These are phyloP conservation scores for Danio rerio DNA, from an alignment of 2,113 vertebrate species.

Conservation along the genomic window DNA sequence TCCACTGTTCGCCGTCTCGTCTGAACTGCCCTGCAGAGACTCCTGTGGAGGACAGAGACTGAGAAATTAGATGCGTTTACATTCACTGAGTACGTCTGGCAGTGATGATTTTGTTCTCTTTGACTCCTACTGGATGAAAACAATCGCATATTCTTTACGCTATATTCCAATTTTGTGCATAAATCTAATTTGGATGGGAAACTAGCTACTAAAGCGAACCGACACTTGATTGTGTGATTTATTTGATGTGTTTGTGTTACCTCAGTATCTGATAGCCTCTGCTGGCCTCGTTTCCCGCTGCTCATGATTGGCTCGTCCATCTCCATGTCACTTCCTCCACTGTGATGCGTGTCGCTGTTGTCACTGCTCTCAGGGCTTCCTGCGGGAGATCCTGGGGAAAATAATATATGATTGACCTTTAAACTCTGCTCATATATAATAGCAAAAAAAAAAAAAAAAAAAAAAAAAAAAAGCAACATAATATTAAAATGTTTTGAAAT, in stretches of 20 bases:
- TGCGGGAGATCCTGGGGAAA: constrained; percentile 87
- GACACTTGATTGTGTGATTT: background rate
- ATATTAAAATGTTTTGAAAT: no score
- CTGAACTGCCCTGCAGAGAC: constrained; percentile 98
- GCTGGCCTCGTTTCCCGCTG: constrained; percentile 90
- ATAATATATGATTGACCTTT: background rate
- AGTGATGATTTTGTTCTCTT: no score
- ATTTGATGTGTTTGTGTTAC: constrained; percentile 65
- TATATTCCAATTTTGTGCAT: no score
- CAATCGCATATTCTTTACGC: no score
- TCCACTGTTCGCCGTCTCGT: constrained; percentile 98
- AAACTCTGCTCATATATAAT: no score
- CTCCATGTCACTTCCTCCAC: constrained; percentile 96
- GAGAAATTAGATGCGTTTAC: no score
- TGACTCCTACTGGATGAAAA: no score
- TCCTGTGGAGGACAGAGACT: constrained; percentile 76
- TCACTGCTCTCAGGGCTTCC: constrained; percentile 98
- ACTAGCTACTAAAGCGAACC: background rate
- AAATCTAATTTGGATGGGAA: no score
- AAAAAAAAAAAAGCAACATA: no score
- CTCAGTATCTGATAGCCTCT: constrained; percentile 96
- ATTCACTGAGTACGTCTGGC: no score
- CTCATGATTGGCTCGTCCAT: constrained; percentile 96
- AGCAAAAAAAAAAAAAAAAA: no score
- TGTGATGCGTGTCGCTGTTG: constrained; percentile 98